Percentiles rank a stretch among this genome's conserved stretches.
Conservation (phyloP, 2,888 invertebrate species). For the Lacanobia wlatinum region DNA sequence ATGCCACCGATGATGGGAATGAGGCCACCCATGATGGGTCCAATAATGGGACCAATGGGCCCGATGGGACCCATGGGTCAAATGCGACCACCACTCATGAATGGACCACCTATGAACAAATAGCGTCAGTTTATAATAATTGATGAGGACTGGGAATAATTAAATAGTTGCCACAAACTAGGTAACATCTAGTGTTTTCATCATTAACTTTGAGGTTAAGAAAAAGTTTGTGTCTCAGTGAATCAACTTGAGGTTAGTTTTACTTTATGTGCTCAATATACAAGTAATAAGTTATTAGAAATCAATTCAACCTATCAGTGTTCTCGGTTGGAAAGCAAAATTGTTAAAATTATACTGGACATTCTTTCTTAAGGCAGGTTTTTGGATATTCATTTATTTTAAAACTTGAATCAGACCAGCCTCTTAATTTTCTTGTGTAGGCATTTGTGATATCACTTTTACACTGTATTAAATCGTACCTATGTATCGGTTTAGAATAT, state of each 20-base stretch:
- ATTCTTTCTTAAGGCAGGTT: neutral
- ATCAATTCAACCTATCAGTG: neutral
- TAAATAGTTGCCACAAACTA: conserved; percentile 48
- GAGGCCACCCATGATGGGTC: conserved; percentile 93
- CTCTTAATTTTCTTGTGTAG: neutral
- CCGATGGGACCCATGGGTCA: conserved; percentile 93
- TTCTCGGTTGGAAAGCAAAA: neutral
- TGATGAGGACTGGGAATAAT: conserved; percentile 46
- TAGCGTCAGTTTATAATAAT: conserved; percentile 66
- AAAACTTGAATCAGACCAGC: neutral
- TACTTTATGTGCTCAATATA: neutral
- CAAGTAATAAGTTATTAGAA: neutral
- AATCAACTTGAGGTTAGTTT: neutral
- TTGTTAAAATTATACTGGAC: neutral
- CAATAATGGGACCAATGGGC: conserved; percentile 90
- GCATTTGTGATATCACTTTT: no score
- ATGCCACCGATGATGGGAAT: conserved; percentile 94
- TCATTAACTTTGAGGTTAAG: conserved; percentile 61
- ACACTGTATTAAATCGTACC: no score
- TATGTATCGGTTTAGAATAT: no score
- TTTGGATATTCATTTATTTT: neutral
- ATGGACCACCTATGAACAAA: conserved; percentile 92
- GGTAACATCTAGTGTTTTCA: conserved; percentile 23
- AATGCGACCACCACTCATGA: conserved; percentile 94
- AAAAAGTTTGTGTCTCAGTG: conserved; percentile 3